phyloP scores from a whole-genome alignment of 2,113 vertebrate genomes.

The Grantiella picta region DNA sequence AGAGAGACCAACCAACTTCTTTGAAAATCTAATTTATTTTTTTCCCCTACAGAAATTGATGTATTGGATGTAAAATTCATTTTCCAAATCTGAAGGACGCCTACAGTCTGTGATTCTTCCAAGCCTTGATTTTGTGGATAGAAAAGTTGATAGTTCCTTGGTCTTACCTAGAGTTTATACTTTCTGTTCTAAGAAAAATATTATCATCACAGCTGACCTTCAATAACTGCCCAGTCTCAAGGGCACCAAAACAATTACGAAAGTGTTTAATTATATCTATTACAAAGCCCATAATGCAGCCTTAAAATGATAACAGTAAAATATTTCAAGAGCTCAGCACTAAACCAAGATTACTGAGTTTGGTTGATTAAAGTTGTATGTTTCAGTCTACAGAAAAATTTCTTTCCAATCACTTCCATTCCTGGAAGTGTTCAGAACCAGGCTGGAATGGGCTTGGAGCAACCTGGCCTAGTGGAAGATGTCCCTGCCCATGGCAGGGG shows the following conservation, averaged over 20 bases:
- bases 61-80: neutral
- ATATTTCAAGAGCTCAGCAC: accelerated
- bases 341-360: neutral
- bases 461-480: neutral
- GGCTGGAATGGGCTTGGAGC: accelerated
- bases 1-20: accelerated
- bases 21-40: neutral
- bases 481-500: neutral
- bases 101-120: neutral
- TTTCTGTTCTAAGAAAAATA: neutral
- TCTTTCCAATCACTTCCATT: neutral
- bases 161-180: neutral
- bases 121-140: neutral
- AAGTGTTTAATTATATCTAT: neutral
- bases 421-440: neutral
- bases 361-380: neutral
- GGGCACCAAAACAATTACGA: neutral
- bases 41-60: neutral
- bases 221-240: neutral
- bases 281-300: neutral
- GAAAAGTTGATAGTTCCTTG: neutral
- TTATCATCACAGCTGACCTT: neutral
- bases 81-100: neutral
- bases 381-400: neutral
- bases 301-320: neutral